Percentiles rank a stretch among this genome's conserved stretches.
These are phyloP conservation scores for Hippocampus barbouri DNA, from an alignment of 2,113 vertebrate genomes.

Conservation along the genomic window DNA sequence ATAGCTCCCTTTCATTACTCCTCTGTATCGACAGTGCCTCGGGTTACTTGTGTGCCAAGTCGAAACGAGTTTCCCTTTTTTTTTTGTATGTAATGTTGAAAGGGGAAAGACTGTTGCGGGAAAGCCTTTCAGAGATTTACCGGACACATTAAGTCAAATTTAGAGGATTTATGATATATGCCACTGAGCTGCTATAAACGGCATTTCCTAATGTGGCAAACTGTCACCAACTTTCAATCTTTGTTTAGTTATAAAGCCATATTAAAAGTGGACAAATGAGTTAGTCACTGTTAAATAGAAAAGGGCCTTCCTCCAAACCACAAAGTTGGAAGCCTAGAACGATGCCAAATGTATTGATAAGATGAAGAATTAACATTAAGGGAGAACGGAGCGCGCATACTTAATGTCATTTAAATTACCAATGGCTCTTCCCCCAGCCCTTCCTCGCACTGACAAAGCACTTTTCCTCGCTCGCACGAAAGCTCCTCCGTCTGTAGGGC, in stretches of 20 bases:
- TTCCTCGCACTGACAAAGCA: constrained; percentile 3
- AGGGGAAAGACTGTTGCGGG: neutral
- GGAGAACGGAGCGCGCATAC: neutral
- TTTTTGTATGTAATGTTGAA: neutral
- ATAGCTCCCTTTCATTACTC: constrained; percentile 27
- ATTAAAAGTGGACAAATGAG: no score
- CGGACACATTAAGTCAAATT: constrained; percentile 17
- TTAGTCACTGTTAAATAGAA: neutral
- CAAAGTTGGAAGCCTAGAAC: neutral
- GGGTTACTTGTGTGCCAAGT: constrained; percentile 22
- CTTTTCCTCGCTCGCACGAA: constrained; percentile 8
- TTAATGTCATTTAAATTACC: neutral
- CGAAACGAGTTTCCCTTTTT: neutral
- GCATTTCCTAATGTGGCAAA: neutral
- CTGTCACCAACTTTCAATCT: neutral
- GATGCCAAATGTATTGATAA: neutral
- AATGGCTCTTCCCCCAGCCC: neutral
- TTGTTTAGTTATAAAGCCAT: no score
- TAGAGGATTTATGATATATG: neutral
- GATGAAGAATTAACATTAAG: neutral
- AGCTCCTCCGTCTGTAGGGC: constrained; percentile 19
- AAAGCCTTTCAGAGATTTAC: neutral
- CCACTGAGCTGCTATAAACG: neutral
- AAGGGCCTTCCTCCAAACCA: neutral
- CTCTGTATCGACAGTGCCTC: neutral